A percentile compares a stretch with the other conserved stretches of the same genome.
Conservation (phyloP, 2,113 vertebrate species). For the Colinus virginianus region DNA sequence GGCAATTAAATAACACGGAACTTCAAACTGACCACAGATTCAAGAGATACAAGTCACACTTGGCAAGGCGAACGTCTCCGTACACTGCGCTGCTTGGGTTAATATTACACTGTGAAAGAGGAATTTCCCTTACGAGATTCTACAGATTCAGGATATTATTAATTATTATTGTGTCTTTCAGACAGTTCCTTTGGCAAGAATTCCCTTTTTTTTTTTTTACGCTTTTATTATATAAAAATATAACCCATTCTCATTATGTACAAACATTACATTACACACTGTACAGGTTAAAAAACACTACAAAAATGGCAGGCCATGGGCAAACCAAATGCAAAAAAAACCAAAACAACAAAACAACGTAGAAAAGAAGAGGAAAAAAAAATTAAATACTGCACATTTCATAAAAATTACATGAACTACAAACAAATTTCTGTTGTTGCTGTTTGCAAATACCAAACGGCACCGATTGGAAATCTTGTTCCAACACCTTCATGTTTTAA, state of each 20-base stretch:
- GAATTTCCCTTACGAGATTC: conserved; percentile 78
- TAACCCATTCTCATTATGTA: conserved; percentile 85
- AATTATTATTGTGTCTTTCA: conserved; percentile 74
- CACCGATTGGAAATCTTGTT: conserved; percentile 80
- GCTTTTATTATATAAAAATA: conserved; percentile 88
- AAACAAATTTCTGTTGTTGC: conserved; percentile 64
- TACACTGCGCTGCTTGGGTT: conserved; percentile 72
- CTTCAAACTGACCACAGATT: conserved; percentile 80
- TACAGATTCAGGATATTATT: conserved; percentile 64
- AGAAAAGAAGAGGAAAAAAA: conserved; percentile 58
- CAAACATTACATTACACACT: conserved; percentile 88
- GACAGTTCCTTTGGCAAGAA: conserved; percentile 85
- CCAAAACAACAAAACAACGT: background rate
- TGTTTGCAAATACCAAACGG: conserved; percentile 86
- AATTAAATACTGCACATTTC: conserved; percentile 86
- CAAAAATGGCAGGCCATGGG: conserved; percentile 81
- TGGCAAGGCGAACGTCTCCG: conserved; percentile 81
- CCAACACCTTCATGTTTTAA: conserved; percentile 82
- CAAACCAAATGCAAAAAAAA: conserved; percentile 72
- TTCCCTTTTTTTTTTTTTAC: conserved; percentile 75
- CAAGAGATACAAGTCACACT: conserved; percentile 82
- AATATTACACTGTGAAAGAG: conserved; percentile 69
- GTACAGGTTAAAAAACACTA: conserved; percentile 86
- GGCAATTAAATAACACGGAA: conserved; percentile 83
- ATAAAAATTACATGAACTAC: conserved; percentile 87